phyloP scores from a whole-genome alignment of 2,888 invertebrate species.

The Eilema griseolum region DNA sequence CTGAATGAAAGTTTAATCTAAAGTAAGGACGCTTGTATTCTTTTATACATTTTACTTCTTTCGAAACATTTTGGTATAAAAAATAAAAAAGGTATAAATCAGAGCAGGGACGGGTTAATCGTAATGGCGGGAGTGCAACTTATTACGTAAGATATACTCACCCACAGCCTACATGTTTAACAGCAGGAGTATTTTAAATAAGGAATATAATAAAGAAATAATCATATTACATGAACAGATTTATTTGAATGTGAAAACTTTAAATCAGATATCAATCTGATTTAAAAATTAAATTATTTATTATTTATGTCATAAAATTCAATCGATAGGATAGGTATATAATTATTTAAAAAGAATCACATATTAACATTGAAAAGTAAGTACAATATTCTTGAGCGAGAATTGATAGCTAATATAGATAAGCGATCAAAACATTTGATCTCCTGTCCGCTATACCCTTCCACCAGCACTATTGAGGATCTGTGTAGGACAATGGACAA shows the following conservation, averaged over 20 bases:
- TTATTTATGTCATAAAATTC: neutral
- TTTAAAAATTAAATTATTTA: too few species aligned
- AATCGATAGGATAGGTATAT: neutral
- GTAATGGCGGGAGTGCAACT: neutral
- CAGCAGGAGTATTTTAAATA: too few species aligned
- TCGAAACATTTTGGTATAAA: neutral
- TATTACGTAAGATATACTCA: neutral
- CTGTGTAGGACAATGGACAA: too few species aligned
- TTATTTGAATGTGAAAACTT: too few species aligned
- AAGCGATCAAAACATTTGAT: too few species aligned
- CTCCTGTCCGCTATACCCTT: too few species aligned
- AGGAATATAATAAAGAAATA: too few species aligned
- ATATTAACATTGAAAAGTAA: neutral
- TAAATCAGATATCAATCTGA: too few species aligned
- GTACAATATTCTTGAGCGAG: neutral
- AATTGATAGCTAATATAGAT: too few species aligned
- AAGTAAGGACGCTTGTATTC: constrained; percentile 16
- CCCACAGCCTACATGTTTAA: neutral
- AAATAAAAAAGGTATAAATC: neutral
- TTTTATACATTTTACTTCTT: neutral
- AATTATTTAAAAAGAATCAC: neutral
- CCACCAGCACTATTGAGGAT: too few species aligned
- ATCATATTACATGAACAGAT: too few species aligned
- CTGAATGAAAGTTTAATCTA: constrained; percentile 18
- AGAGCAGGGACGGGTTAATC: neutral